A percentile compares a stretch with the other conserved stretches of the same genome.
These are phyloP conservation scores for Lasioglossum figueresi DNA, from an alignment of 2,888 invertebrate genomes.

Conservation along the genomic window DNA sequence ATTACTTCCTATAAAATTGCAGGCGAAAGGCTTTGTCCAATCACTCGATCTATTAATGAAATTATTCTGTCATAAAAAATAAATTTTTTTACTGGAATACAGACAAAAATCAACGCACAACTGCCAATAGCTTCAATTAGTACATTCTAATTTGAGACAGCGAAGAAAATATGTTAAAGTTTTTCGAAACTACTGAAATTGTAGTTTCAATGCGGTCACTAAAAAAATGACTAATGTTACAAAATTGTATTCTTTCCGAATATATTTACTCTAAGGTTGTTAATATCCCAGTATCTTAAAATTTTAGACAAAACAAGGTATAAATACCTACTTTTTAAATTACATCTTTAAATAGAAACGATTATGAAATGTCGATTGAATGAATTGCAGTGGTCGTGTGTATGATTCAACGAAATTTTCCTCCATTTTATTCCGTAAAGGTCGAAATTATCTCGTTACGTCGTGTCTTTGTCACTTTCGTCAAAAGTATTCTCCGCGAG, in stretches of 20 bases:
- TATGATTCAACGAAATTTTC: background rate
- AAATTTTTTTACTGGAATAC: background rate
- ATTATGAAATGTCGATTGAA: background rate
- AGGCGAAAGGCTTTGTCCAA: background rate
- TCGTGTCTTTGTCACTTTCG: constrained; percentile 43
- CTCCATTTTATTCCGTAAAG: background rate
- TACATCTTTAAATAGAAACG: too few relatives aligned
- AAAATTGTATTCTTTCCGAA: too few relatives aligned
- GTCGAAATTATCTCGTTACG: constrained; percentile 26
- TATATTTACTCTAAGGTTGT: too few relatives aligned
- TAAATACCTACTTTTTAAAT: too few relatives aligned
- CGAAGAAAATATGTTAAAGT: background rate
- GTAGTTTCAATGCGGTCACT: background rate
- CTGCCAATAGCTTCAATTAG: background rate
- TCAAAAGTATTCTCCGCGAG: constrained; percentile 40
- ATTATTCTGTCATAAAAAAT: background rate
- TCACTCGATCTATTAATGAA: background rate
- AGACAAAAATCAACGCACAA: background rate
- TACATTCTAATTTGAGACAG: background rate
- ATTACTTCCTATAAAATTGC: background rate
- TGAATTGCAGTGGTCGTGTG: background rate
- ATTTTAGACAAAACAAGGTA: too few relatives aligned
- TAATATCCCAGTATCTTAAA: too few relatives aligned
- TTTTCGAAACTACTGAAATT: background rate
- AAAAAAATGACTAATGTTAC: too few relatives aligned